Base-by-base conservation (phyloP, 1,140 invertebrate species). In the Semibalanus balanoides region DNA sequence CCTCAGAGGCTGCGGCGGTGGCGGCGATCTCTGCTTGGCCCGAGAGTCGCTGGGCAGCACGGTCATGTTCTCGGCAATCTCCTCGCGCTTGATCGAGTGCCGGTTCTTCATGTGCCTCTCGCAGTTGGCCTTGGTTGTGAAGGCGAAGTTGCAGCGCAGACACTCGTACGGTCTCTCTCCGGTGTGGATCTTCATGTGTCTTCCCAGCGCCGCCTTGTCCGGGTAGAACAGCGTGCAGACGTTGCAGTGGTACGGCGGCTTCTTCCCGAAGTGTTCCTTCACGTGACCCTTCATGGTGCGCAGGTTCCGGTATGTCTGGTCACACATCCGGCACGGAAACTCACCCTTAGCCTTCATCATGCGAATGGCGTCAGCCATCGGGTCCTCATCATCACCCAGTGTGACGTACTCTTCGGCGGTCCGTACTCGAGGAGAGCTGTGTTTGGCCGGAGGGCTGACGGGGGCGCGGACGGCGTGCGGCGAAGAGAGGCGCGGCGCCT, bases 101-200 rank as follows among this genome's bases (percentile, higher is more conserved):
- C 84, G 93, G 86, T 86, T 98, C 75, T 85, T 84, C 73, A 87
- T 82, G 80, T 87, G 87, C n/a, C 87, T 81, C 93, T 81, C 95
- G 86, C 82, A 98, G 86, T 86, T 98, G 89, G 86, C 86, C 81
- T 98, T 97, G 0, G 96, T 98, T 0, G 96, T 98, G 83, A 98
- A 98, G 0, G 95, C 94, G 80, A 94, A 97, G 80, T 94, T 93
- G 83, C 96, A 98, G 0, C 97, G 87, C 0, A 90, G 89, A 81
- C 96, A 98, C 82, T 97, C 93, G 81, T 94, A 98, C 0, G 96
- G 96, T 7, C 95, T 87, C 80, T 97, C 95, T 0, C 95, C 95
- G 81, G 96, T 97, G 84, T 98, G 96, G 3, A 91, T 92, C 78
- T 95, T 87, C 88, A 98, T 90, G 83, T 98, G 92, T 35, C 93